Conservation (phyloP, 2,888 invertebrate genomes). For the Agrotis ipsilon region DNA sequence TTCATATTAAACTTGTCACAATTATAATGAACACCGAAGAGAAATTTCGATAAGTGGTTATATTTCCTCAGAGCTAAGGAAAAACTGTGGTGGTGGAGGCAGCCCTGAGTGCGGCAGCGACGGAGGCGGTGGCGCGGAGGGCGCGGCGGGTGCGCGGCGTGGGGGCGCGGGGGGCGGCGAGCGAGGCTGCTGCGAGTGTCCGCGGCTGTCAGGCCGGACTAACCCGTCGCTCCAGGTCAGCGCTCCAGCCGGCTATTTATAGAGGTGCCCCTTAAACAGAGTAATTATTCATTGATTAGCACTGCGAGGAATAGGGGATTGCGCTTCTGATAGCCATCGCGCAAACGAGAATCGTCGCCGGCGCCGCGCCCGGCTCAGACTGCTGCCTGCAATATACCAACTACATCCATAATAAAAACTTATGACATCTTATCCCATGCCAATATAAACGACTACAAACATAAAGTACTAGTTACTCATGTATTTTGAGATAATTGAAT, state of each 20-base stretch:
- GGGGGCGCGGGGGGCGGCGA: constrained; percentile 67
- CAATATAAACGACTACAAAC: constrained; percentile 39
- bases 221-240: constrained; percentile 91
- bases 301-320: constrained; percentile 91
- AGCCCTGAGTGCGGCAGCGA: constrained; percentile 59
- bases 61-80: constrained; percentile 29
- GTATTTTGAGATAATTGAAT: constrained; percentile 41
- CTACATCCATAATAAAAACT: constrained; percentile 60
- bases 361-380: constrained; percentile 81
- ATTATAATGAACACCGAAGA: constrained; percentile 29
- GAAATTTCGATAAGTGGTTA: constrained; percentile 22
- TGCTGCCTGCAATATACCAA: constrained; percentile 65
- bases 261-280: constrained; percentile 91
- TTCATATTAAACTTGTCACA: constrained; percentile 44
- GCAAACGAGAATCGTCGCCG: constrained; percentile 88
- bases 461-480: constrained; percentile 40
- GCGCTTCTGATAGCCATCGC: constrained; percentile 90
- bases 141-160: constrained; percentile 28
- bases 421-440: constrained; percentile 56
- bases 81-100: constrained; percentile 46
- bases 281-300: constrained; percentile 92
- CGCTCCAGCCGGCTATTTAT: constrained; percentile 91
- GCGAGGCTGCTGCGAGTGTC: constrained; percentile 86
- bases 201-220: constrained; percentile 90
- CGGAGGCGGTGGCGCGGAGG: constrained; percentile 62